Conservation (phyloP, 2,888 invertebrate genomes). For the Amorpha juglandis region DNA sequence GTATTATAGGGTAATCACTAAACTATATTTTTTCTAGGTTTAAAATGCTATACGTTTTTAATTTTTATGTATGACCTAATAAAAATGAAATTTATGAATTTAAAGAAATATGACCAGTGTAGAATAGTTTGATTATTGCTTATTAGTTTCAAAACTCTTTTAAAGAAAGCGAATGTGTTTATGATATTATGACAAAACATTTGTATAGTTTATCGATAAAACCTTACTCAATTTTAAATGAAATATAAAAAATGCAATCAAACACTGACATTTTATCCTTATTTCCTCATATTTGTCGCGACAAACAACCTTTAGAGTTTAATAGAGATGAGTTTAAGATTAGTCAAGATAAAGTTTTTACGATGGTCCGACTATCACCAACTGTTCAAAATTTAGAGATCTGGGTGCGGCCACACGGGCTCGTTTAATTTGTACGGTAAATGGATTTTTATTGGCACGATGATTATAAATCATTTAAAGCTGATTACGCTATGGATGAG, state of each 20-base stretch:
- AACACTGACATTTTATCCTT: not conserved
- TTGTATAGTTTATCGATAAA: not conserved
- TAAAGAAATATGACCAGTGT: too few species aligned
- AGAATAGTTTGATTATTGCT: too few species aligned
- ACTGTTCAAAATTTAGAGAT: conserved; percentile 8
- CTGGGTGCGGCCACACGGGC: conserved; percentile 15
- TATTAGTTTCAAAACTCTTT: not conserved
- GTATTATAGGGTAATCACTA: too few species aligned
- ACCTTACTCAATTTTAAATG: not conserved
- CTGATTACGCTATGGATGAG: conserved; percentile 23
- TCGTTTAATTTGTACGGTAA: conserved; percentile 25
- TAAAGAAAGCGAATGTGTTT: not conserved
- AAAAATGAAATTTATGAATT: too few species aligned
- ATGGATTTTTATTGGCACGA: conserved; percentile 28
- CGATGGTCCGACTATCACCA: conserved; percentile 2
- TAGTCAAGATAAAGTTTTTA: conserved; percentile 10
- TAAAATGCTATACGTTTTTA: too few species aligned
- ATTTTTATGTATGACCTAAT: too few species aligned
- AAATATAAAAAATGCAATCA: not conserved
- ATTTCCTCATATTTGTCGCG: not conserved
- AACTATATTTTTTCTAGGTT: too few species aligned
- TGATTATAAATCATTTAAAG: conserved; percentile 28
- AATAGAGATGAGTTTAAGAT: conserved; percentile 14
- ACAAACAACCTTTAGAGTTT: not conserved
- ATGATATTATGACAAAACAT: not conserved